Base-by-base conservation (phyloP, 2,888 invertebrate genomes). In the Athripsodes cinereus region DNA sequence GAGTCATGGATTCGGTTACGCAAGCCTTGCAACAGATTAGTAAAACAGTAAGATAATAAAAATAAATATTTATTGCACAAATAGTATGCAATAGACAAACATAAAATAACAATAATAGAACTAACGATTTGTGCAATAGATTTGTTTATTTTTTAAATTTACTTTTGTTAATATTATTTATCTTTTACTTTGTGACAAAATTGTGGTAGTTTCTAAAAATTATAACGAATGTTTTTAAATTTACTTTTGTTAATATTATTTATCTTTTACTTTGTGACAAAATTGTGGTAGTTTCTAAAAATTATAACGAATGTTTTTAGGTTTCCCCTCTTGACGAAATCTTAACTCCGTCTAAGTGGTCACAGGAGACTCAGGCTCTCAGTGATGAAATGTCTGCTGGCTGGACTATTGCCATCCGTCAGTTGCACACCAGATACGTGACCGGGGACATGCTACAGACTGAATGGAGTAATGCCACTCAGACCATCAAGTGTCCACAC, bases 381-480 rank as follows among this genome's bases (percentile, higher is more conserved):
- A 58, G 47, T 16, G 63, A 61, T 18, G 63, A 63, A 49, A 63
- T 59, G 57, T 61, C 63, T 3, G 61, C 63, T 6, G 59, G 63
- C 8, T 63, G 63, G 62, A 60, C 49, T 2, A 55, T 81, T 1
- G 81, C 82, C 6, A 78, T 85, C 22, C 73, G 76, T 51, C 83
- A 83, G 65, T 76, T 86, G 55, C 76, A 83, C 68, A 78, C 81
- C 66, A 76, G 82, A 66, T 83, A 81, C 65, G 78, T 78, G 18
- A 71, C 72, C 19, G 81, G 81, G 62, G 77, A 78, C 62, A 76
- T 75, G 46, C 72, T 81, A 64, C 74, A 74, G 62, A 71, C 78
- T 52, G 87, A 87, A 72, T 88, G 88, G 88, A 80, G 82, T 54
- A 78, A 78, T 48, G 80, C 80, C 16, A 81, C 81, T 50, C 73